Conservation (phyloP, 2,797 vertebrate species). For the Tauraco hartlaubi region DNA sequence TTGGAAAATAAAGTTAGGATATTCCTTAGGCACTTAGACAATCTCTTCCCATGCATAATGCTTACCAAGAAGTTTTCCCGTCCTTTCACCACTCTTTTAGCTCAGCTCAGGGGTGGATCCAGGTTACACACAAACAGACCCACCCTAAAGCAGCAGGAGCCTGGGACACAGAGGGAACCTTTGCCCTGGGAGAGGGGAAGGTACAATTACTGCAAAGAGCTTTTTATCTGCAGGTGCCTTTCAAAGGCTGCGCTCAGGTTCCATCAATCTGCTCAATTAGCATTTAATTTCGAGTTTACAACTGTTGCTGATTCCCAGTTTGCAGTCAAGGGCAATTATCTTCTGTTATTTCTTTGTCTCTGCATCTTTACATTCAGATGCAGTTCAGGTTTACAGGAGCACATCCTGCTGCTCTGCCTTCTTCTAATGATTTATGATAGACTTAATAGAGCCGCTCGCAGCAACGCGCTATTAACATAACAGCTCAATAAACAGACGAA, state of each 20-base stretch:
- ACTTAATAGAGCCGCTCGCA: neutral
- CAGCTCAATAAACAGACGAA: neutral
- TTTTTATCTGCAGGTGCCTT: neutral
- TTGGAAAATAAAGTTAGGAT: neutral
- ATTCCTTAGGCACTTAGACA: neutral
- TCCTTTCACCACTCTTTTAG: neutral
- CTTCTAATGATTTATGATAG: neutral
- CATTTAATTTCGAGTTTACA: neutral
- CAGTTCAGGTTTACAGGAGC: neutral
- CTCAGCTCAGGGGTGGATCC: neutral
- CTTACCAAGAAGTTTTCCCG: neutral
- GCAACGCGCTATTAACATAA: neutral
- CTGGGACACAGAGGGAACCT: neutral
- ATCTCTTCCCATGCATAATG: neutral
- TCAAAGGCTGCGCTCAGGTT: neutral
- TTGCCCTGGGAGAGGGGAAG: neutral
- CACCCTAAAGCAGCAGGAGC: neutral
- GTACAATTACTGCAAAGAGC: neutral
- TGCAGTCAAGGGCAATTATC: neutral
- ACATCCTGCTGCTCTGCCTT: neutral
- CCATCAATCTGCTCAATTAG: neutral
- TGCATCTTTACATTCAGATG: neutral
- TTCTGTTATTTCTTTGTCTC: neutral
- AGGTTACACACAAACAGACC: neutral
- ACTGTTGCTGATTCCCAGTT: neutral